Conservation (phyloP, 2,888 invertebrate genomes). For the Nezara viridula region DNA sequence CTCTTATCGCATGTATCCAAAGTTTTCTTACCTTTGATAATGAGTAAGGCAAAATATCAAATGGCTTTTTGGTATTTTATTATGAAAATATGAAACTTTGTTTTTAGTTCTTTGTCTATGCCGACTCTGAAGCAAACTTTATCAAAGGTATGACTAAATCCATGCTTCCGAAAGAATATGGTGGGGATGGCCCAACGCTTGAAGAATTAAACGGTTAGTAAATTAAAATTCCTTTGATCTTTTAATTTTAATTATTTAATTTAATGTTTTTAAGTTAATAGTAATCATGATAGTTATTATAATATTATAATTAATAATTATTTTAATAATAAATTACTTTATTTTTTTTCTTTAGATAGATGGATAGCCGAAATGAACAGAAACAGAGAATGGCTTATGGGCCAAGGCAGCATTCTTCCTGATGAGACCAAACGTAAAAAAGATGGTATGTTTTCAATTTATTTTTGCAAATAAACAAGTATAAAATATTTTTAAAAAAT, state of each 20-base stretch:
- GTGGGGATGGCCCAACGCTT: constrained; percentile 30
- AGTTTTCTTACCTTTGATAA: no score
- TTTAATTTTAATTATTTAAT: no score
- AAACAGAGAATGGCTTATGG: constrained; percentile 52
- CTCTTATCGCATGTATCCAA: no score
- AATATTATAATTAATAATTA: no score
- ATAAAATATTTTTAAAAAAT: no score
- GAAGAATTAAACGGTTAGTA: constrained; percentile 28
- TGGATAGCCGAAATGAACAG: constrained; percentile 35
- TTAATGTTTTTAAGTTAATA: no score
- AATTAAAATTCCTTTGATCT: no score
- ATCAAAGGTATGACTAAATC: not conserved
- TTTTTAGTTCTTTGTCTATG: constrained; percentile 3
- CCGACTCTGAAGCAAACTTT: not conserved
- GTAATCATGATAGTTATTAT: no score
- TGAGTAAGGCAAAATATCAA: no score
- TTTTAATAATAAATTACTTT: not conserved
- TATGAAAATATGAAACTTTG: no score
- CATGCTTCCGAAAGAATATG: constrained; percentile 49
- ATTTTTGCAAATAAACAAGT: no score
- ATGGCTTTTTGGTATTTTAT: no score
- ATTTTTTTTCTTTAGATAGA: not conserved
- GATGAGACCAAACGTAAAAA: constrained; percentile 23
- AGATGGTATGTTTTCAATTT: not conserved
- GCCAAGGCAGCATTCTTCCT: not conserved